Base-by-base conservation (phyloP, 2,888 invertebrate genomes). In the Brassicogethes aeneus region DNA sequence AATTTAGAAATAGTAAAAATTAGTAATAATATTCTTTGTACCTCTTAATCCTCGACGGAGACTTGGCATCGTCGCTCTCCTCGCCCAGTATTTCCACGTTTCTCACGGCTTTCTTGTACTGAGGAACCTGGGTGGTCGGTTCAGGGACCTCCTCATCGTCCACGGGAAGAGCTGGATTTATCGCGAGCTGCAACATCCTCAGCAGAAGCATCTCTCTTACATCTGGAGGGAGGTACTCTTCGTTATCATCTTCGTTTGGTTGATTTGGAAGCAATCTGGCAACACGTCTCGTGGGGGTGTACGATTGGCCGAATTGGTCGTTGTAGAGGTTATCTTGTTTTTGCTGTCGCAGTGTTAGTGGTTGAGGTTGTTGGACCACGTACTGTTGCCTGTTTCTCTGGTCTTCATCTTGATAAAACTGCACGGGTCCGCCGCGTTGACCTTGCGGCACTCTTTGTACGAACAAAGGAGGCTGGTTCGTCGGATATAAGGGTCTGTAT, bases 1-100 rank as follows among this genome's bases (percentile, higher is more conserved):
- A 10, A 23, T 23, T 5, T 23, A 23, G 8, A 38, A 35, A 37
- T 41, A 37, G 30, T 29, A 16, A 41, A 16, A 16, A 48, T 41
- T 49, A 51, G 32, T 50, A 48, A 30, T 48, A 47, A 37, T 47
- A 45, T 10, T 56, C 48, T 37, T 47, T 51, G 38, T 46, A 58
- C 32, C 59, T 48, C 39, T 58, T 59, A n/a, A 36, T 51, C 42
- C 55, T 53, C 7, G 37, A 36, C 7, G 46, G 32, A 23, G 44
- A 39, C 41, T 44, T 52, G 15, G 33, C 12, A 17, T 37, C 72
- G 53, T 44, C 74, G 59, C 45, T 52, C 42, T 79, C 81, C 55
- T 83, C 82, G 0, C 80, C 80, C 17, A 84, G 68, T 52, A 85
- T 82, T 62, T 84, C 82, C 16, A 84, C 79, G 59, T 82, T 84